Evolutionary conservation across 2,797 vertebrate species (phyloP), one percentile per base, ranked within the genome.

Genomic region (Onychomys torridus): DNA sequence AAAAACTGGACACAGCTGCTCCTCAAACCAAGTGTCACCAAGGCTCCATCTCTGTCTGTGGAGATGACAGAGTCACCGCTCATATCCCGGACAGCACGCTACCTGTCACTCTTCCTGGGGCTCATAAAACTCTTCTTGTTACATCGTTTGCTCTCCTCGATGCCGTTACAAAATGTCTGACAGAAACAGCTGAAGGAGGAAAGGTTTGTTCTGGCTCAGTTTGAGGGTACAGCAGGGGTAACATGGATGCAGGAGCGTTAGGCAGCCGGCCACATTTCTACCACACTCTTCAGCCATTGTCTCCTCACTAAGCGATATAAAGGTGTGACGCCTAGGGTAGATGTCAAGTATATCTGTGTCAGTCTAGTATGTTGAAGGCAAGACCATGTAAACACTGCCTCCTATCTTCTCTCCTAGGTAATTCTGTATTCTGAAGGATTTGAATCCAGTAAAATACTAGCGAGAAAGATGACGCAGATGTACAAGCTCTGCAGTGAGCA

Each of bases 401-500:
- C 1, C 9, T 93, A 52, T 29, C 93, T 49, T 90, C 34, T 79
- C 12, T 93, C 91, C 89, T 96, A 99, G 99, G 99, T 99, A 93
- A 99, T 99, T 98, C 97, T 99, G 17, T 99, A 99, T 98, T 99
- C 99, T 0, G 99, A 99, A 98, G 99, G 99, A 95, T 99, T 99
- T 95, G 99, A 99, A 98, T 99, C 99, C 83, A 99, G 99, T 98
- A 99, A 99, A 98, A 98, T 98, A 91, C 98, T 99, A 90, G 99
- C 99, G 0, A 98, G 99, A 94, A 99, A 99, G 98, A 99, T 99
- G 99, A 99, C 99, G 85, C 99, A 99, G 97, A 99, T 99, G 99
- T 99, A 99, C 98, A 99, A 99, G 98, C 98, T 99, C 77, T 99
- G 99, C 98, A 99, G 99, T 4, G 99, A 99, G 93, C 99, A 99